Conservation (phyloP, 2,888 invertebrate genomes). For the Ischnus inquisitorius region DNA sequence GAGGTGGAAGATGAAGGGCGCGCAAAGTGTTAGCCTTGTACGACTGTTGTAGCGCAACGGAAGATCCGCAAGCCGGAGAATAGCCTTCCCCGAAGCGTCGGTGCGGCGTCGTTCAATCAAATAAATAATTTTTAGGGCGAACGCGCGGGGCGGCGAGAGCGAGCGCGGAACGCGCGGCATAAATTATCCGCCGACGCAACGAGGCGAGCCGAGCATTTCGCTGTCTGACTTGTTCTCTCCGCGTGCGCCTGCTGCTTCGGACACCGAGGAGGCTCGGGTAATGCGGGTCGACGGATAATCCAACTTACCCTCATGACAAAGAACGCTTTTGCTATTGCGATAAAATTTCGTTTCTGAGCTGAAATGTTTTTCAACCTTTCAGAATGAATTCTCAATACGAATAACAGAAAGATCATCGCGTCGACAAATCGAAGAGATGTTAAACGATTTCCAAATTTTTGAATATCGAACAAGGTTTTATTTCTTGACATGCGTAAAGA, state of each 20-base stretch:
- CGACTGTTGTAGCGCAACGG: slow-evolving; percentile 48
- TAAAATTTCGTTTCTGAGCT: neutral
- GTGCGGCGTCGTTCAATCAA: slow-evolving; percentile 77
- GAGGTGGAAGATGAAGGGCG: slow-evolving; percentile 31
- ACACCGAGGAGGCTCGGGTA: neutral
- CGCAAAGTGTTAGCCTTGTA: slow-evolving; percentile 54
- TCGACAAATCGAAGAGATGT: no score
- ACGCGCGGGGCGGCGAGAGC: slow-evolving; percentile 71
- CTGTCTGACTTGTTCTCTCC: slow-evolving; percentile 1
- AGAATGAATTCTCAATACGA: neutral
- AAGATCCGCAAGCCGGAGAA: slow-evolving; percentile 70
- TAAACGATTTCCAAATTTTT: no score
- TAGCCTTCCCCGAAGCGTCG: slow-evolving; percentile 77
- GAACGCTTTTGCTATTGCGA: neutral
- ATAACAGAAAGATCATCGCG: neutral
- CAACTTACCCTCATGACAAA: neutral
- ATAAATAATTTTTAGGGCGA: slow-evolving; percentile 82
- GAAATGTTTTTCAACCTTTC: neutral
- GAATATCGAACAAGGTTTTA: neutral
- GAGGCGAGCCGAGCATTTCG: slow-evolving; percentile 62
- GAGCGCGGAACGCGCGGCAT: slow-evolving; percentile 76
- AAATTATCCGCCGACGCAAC: slow-evolving; percentile 81
- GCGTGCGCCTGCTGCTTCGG: neutral
- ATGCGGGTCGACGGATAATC: neutral
- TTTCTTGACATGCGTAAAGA: no score